Evolutionary conservation across 2,888 invertebrate species (phyloP).

Genomic region (Pristionchus maxplancki): DNA sequence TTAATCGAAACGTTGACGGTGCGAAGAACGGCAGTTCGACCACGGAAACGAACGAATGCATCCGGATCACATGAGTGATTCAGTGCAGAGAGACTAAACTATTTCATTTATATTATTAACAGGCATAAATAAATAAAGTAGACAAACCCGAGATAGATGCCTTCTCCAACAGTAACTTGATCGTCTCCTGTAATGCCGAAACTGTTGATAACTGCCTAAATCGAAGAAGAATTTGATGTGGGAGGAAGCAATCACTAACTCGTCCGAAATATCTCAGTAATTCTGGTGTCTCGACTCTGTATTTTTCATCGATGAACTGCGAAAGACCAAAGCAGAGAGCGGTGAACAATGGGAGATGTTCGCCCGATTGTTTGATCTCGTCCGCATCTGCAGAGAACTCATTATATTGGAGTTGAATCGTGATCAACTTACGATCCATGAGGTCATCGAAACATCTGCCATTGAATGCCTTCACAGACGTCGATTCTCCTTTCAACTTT

Average conservation of each 20-base stretch:
- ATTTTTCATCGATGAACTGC: not conserved
- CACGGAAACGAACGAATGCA: constrained; percentile 57
- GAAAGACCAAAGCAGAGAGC: constrained; percentile 7
- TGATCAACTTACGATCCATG: constrained; percentile 37
- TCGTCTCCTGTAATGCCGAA: constrained; percentile 55
- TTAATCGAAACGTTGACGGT: constrained; percentile 8
- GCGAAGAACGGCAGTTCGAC: constrained; percentile 56
- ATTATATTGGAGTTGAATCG: no score
- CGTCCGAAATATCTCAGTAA: constrained; percentile 47
- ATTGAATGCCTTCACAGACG: constrained; percentile 42
- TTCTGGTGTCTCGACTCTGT: not conserved
- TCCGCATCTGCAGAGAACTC: constrained; percentile 23
- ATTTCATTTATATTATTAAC: not conserved
- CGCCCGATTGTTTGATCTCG: not conserved
- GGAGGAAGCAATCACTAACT: not conserved
- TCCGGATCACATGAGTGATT: constrained; percentile 59
- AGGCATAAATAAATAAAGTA: not conserved
- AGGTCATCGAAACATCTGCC: constrained; percentile 44
- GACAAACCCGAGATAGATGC: constrained; percentile 57
- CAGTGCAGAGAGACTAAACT: constrained; percentile 56
- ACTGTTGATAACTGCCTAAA: constrained; percentile 55
- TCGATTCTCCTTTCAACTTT: constrained; percentile 20
- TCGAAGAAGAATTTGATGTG: not conserved
- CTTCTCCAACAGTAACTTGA: constrained; percentile 54
- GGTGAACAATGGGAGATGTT: constrained; percentile 19